Percentiles rank a stretch among this genome's conserved stretches.
These are phyloP conservation scores for Chorisops tibialis DNA, from an alignment of 2,888 invertebrate species.

Conservation along the genomic window DNA sequence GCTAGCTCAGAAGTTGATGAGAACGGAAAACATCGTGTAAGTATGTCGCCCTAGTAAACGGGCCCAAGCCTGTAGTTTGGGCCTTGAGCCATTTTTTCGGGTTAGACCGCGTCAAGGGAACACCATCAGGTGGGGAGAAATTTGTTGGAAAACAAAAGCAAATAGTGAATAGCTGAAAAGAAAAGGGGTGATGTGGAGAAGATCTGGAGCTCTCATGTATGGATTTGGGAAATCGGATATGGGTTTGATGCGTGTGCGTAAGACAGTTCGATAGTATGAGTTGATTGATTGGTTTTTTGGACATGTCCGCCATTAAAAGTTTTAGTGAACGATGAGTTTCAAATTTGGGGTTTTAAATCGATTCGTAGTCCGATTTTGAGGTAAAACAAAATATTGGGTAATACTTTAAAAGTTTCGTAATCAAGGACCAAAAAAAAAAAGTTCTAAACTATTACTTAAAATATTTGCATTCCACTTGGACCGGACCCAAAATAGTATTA, in stretches of 20 bases:
- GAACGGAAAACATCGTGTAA: too few relatives aligned
- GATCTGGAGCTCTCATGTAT: slow-evolving; percentile 7
- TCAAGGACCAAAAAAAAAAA: too few relatives aligned
- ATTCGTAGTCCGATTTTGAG: too few relatives aligned
- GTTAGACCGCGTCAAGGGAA: not conserved
- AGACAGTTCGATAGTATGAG: not conserved
- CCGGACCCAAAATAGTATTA: too few relatives aligned
- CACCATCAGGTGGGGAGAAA: not conserved
- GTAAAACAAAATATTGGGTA: too few relatives aligned
- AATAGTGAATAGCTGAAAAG: not conserved
- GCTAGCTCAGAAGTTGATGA: slow-evolving; percentile 1
- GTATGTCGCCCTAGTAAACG: slow-evolving; percentile 6
- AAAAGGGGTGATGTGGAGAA: slow-evolving; percentile 11
- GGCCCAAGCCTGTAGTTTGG: slow-evolving; percentile 11
- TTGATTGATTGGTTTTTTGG: slow-evolving; percentile 20
- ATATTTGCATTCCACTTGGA: too few relatives aligned
- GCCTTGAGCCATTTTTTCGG: not conserved
- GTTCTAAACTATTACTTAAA: too few relatives aligned
- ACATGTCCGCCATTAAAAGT: slow-evolving; percentile 18
- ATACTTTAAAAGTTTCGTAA: too few relatives aligned
- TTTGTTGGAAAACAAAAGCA: not conserved
- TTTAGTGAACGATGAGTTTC: slow-evolving; percentile 8
- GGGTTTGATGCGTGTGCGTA: slow-evolving; percentile 10
- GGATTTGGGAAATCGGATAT: not conserved
- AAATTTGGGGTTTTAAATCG: not conserved